phyloP scores from a whole-genome alignment of 2,113 vertebrate species.

The Bos javanicus region DNA sequence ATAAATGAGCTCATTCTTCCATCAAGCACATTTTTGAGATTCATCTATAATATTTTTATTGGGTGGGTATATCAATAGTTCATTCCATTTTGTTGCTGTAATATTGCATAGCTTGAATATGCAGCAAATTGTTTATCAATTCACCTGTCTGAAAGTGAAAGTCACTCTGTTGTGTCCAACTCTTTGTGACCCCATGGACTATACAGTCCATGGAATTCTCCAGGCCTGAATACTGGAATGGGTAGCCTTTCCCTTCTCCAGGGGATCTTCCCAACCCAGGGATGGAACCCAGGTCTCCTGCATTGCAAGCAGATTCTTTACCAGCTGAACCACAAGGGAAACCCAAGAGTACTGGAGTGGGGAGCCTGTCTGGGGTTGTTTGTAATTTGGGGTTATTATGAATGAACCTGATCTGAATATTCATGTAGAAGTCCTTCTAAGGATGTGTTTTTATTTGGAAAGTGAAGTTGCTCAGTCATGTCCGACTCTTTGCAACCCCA shows the following conservation, averaged over 20 bases:
- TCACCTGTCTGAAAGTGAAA: not conserved
- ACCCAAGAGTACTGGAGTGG: not conserved
- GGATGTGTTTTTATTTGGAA: not conserved
- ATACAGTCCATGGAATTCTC: not conserved
- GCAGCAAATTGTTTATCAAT: not conserved
- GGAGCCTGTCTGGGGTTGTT: not conserved
- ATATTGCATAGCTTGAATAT: not conserved
- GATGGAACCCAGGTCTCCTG: not conserved
- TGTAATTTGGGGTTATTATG: not conserved
- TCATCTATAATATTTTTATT: not conserved
- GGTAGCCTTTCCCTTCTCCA: not conserved
- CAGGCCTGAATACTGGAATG: not conserved
- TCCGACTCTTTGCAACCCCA: fast-evolving
- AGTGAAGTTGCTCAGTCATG: not conserved
- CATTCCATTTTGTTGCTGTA: not conserved
- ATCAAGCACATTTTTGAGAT: not conserved
- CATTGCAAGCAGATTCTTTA: not conserved
- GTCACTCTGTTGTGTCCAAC: fast-evolving
- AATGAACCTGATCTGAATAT: not conserved
- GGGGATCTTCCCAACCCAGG: not conserved
- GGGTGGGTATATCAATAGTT: not conserved
- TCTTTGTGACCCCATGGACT: not conserved
- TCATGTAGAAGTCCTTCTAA: not conserved
- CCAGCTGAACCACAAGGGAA: not conserved
- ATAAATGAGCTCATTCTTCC: not conserved